These are phyloP conservation scores for Sardina pilchardus DNA, from an alignment of 2,113 vertebrate genomes.

Conservation along the genomic window DNA sequence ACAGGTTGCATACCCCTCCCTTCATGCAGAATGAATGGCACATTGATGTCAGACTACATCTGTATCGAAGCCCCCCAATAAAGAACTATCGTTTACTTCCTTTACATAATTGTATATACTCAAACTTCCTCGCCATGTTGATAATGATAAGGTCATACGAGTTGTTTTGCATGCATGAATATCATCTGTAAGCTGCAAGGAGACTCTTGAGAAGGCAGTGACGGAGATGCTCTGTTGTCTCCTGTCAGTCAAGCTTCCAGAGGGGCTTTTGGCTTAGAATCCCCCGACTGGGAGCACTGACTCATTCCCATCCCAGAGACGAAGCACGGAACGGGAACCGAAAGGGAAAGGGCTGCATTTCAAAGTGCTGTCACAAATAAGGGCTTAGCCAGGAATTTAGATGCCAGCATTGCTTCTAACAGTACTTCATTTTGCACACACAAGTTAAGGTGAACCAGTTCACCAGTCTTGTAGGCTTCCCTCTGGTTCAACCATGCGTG, in stretches of 20 bases:
- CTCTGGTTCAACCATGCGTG: not conserved
- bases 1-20: constrained; percentile 10
- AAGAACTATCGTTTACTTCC: not conserved
- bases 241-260: not conserved
- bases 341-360: not conserved
- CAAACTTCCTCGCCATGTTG: not conserved
- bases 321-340: not conserved
- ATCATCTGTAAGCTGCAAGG: not conserved
- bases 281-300: not conserved
- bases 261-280: not conserved
- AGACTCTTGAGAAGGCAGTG: not conserved
- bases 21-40: not conserved
- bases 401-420: not conserved
- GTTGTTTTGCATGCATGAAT: not conserved
- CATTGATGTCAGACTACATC: not conserved
- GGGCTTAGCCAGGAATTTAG: not conserved
- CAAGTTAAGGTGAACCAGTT: not conserved
- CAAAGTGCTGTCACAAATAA: not conserved
- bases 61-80: not conserved
- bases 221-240: not conserved
- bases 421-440: too few species aligned
- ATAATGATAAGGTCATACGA: not conserved
- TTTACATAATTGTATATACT: not conserved
- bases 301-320: not conserved
- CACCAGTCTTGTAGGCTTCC: too few species aligned